Evolutionary conservation across 2,888 invertebrate genomes (phyloP), one percentile per base, ranked within the genome.

Genomic region (Rambutsinella grinnellia): DNA sequence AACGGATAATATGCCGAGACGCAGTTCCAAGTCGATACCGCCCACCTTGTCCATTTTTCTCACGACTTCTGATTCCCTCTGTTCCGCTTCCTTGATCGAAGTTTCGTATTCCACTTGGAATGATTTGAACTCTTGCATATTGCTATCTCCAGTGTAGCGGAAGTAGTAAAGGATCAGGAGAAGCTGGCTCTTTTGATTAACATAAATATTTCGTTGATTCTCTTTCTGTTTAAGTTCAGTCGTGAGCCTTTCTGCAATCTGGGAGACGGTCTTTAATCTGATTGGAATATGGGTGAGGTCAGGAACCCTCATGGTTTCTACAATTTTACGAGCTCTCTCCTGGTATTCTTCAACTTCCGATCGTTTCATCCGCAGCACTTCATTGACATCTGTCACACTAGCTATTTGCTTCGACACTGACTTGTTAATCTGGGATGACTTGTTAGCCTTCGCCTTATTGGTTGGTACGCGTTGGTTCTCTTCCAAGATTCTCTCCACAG

Each of bases 231-330:
- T 78, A 46, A 79, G 27, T 58, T 82, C 83, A 15, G 69, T 65
- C 13, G 19, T 53, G 1, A 83, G 78, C 3, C 81, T 70, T 1
- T 21, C 53, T 19, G 81, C 83, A 3, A 81, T 79, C 15, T 58
- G 72, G 13, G 79, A 63, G 2, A 83, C 82, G 0, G 83, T 82
- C 57, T 71, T 58, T 19, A 80, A 66, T 23, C 82, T 77, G n/a
- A 70, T 44, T 5, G 82, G 82, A 24, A 84, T 81, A 71, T 79
- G 69, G 2, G 82, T 82, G 5, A 84, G 71, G 67, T 82, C 79
- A 8, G 78, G 79, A 47, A 84, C 82, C 66, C 81, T 72, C 83
- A 83, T 83, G 1, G 78, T 75, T 53, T 83, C 82, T 1, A 82
- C 81, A 0, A 83, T 66, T 23, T 76, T 67, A 2, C 80, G 23